Evolutionary conservation across 2,113 vertebrate genomes (phyloP).

Genomic region (Bubo scandiacus): DNA sequence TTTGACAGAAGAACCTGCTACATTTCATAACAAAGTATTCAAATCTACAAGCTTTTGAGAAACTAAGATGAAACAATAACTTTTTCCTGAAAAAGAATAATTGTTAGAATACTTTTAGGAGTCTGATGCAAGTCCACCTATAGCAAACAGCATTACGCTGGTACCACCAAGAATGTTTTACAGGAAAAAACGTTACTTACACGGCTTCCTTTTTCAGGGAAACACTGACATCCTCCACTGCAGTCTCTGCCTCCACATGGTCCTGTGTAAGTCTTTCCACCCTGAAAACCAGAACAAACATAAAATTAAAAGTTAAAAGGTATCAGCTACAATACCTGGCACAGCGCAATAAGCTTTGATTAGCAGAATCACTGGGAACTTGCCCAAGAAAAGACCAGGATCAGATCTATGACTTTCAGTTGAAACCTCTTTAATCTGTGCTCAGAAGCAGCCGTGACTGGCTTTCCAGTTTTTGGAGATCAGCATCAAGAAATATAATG

Average conservation of each 20-base stretch:
- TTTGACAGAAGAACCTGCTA: neutral
- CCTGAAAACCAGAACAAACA: conserved; percentile 75
- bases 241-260: conserved; percentile 96
- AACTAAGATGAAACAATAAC: neutral
- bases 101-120: neutral
- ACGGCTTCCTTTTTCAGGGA: conserved; percentile 93
- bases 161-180: neutral
- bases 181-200: conserved; percentile 77
- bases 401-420: neutral
- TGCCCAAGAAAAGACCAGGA: neutral
- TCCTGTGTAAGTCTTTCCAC: conserved; percentile 86
- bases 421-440: neutral
- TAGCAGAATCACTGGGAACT: neutral
- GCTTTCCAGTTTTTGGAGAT: neutral
- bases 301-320: neutral
- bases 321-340: neutral
- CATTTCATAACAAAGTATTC: neutral
- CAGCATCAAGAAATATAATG: conserved; percentile 3
- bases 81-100: neutral
- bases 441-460: neutral
- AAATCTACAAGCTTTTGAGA: neutral
- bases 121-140: neutral
- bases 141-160: neutral
- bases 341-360: neutral
- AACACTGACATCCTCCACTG: conserved; percentile 92